A percentile compares a stretch with the other conserved stretches of the same genome.
phyloP scores from a whole-genome alignment of 30 jellyfish, hydroid and myxozoan species.

The Nemopilema nomurai region DNA sequence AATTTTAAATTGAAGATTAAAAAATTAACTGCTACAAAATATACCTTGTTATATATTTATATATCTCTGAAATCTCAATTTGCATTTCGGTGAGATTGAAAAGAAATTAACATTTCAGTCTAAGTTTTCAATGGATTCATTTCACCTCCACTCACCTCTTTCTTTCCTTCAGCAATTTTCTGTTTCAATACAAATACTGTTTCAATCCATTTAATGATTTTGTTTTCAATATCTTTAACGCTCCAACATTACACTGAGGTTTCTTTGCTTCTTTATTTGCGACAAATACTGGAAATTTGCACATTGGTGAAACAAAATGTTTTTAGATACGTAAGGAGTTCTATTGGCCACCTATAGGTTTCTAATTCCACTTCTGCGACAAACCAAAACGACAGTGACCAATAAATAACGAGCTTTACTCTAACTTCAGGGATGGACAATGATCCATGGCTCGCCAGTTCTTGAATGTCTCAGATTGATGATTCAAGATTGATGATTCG shows the following conservation, averaged over 20 bases:
- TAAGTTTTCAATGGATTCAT: background rate
- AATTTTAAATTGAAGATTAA: conserved; percentile 11
- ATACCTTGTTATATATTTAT: conserved; percentile 22
- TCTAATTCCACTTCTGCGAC: no score
- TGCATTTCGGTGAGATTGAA: background rate
- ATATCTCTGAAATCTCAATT: conserved; percentile 1
- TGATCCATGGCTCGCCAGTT: no score
- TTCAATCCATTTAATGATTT: background rate
- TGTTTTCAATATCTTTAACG: background rate
- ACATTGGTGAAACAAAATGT: background rate
- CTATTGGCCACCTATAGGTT: no score
- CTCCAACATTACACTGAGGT: background rate
- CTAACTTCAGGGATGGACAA: no score
- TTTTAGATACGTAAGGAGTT: background rate
- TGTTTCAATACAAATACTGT: background rate
- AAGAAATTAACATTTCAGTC: background rate
- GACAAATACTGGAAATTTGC: no score
- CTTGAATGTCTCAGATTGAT: no score
- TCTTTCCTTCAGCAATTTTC: background rate
- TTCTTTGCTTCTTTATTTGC: background rate
- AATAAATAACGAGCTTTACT: no score
- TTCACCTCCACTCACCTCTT: background rate
- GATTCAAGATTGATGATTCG: no score
- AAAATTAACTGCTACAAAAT: conserved; percentile 50
- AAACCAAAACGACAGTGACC: no score